These are phyloP conservation scores for Pecten maximus DNA, from an alignment of 2,888 invertebrate species.

Conservation along the genomic window DNA sequence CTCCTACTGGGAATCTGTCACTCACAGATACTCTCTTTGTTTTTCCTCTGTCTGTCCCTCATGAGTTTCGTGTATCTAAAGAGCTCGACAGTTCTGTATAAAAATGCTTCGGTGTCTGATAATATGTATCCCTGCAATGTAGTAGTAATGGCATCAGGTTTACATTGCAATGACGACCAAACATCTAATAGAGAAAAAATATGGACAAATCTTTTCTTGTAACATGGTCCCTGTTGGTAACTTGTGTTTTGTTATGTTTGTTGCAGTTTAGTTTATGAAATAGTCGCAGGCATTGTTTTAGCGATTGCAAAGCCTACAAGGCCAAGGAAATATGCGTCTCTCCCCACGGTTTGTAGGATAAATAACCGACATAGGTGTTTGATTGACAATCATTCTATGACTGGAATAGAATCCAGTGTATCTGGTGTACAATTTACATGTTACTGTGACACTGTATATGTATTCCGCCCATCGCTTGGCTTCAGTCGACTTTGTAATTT, in stretches of 20 bases:
- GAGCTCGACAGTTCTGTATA: not conserved
- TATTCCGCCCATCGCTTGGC: slow-evolving; percentile 25
- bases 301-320: not conserved
- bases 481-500: slow-evolving; percentile 9
- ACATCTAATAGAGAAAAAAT: not conserved
- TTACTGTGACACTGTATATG: not conserved
- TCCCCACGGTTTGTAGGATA: not conserved
- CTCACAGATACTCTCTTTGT: not conserved
- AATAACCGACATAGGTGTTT: not conserved
- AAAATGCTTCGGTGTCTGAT: not conserved
- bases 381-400: not conserved
- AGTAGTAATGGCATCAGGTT: not conserved
- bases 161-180: not conserved
- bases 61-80: not conserved
- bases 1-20: not conserved
- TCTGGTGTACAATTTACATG: not conserved
- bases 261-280: too few species aligned
- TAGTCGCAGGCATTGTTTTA: not conserved
- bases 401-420: not conserved
- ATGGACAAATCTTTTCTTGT: not conserved
- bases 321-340: not conserved
- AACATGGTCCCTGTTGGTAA: not conserved
- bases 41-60: not conserved
- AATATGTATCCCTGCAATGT: not conserved
- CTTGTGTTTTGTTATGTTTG: not conserved